These are phyloP conservation scores for Antechinus stuartii DNA, from an alignment of 2,113 vertebrate genomes.

Conservation along the genomic window DNA sequence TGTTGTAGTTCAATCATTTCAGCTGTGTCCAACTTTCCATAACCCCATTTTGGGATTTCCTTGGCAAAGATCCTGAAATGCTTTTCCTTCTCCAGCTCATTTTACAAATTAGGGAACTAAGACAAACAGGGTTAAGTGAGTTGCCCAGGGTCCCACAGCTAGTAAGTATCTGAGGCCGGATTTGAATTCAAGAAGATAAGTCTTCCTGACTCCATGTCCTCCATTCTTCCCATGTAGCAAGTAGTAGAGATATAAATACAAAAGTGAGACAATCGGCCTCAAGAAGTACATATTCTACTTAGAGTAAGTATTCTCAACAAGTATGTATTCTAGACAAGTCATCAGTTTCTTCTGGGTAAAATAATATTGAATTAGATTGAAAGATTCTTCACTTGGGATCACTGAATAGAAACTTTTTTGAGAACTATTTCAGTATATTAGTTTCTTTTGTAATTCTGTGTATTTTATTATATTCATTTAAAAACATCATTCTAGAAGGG, in stretches of 20 bases:
- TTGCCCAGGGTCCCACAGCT: background rate
- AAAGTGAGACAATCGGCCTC: background rate
- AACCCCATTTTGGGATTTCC: background rate
- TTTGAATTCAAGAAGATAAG: background rate
- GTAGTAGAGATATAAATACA: background rate
- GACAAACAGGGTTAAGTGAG: background rate
- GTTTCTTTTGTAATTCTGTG: background rate
- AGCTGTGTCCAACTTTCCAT: background rate
- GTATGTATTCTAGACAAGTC: background rate
- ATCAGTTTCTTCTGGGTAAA: background rate
- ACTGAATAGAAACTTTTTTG: background rate
- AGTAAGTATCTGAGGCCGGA: background rate
- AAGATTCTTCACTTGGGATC: background rate
- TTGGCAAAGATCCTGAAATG: background rate
- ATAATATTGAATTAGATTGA: background rate
- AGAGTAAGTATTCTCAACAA: background rate
- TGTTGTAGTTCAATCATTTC: background rate
- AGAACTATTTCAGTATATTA: background rate
- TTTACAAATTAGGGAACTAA: background rate
- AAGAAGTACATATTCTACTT: background rate
- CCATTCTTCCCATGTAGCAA: background rate
- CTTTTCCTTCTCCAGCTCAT: background rate
- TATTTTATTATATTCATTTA: background rate
- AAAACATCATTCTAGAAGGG: background rate
- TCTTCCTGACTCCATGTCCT: background rate